These are phyloP conservation scores for Murina feae DNA, from an alignment of 2,113 vertebrate species.

Conservation along the genomic window DNA sequence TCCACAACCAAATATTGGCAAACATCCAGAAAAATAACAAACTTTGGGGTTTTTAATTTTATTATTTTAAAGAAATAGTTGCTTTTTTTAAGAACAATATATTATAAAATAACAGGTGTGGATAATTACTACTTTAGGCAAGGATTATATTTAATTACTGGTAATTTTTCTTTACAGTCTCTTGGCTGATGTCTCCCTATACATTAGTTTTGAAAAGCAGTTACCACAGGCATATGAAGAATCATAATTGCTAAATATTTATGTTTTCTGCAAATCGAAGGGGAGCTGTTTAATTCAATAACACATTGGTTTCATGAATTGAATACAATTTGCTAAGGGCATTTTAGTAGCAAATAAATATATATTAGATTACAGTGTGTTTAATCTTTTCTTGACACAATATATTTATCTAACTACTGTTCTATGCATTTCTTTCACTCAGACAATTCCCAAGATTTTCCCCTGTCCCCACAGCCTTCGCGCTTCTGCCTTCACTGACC, in stretches of 20 bases:
- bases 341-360: constrained; percentile 44
- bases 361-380: constrained; percentile 12
- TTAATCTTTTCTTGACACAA: constrained; percentile 16
- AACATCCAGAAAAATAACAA: background rate
- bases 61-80: background rate
- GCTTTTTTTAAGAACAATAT: background rate
- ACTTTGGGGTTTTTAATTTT: rapidly evolving
- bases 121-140: background rate
- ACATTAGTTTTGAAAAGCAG: background rate
- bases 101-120: background rate
- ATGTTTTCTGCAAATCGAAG: background rate
- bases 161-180: background rate
- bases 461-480: background rate
- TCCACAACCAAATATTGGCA: background rate
- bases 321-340: background rate
- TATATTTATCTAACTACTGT: background rate
- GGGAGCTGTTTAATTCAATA: background rate
- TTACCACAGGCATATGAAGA: background rate
- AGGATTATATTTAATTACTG: background rate
- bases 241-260: background rate
- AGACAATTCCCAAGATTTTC: background rate
- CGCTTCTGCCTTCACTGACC: background rate
- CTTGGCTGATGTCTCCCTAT: background rate
- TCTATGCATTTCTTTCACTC: background rate
- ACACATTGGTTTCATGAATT: background rate